These are phyloP conservation scores for Pteria penguin DNA, from an alignment of 2,888 invertebrate species.

Conservation along the genomic window DNA sequence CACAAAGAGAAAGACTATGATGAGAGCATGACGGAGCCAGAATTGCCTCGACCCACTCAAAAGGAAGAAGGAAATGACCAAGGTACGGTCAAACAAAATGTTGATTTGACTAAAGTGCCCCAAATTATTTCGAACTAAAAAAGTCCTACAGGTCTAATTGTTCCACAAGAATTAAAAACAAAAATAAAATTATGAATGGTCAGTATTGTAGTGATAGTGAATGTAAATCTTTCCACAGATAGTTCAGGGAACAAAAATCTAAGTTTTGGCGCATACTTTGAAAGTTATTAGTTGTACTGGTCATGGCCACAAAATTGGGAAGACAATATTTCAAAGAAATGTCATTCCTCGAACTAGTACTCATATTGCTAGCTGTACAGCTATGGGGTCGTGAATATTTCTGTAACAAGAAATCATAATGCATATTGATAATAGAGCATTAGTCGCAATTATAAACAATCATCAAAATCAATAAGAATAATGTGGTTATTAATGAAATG, in stretches of 20 bases:
- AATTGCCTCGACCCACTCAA: too few relatives aligned
- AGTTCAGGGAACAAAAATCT: background rate
- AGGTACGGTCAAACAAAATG: too few relatives aligned
- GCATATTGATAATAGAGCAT: conserved; percentile 5
- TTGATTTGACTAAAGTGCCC: too few relatives aligned
- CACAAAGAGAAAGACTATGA: too few relatives aligned
- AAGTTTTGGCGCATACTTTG: conserved; percentile 9
- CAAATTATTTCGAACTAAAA: too few relatives aligned
- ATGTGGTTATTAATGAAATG: background rate
- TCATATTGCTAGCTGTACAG: background rate
- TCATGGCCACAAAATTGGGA: background rate
- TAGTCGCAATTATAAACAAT: conserved; percentile 1
- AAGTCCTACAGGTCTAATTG: too few relatives aligned
- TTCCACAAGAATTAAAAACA: too few relatives aligned
- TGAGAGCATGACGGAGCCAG: too few relatives aligned
- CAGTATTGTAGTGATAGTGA: too few relatives aligned
- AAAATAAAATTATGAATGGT: too few relatives aligned
- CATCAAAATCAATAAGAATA: too few relatives aligned
- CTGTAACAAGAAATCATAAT: background rate
- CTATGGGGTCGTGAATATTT: background rate
- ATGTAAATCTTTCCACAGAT: conserved; percentile 1
- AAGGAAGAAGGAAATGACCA: too few relatives aligned
- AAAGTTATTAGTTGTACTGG: background rate
- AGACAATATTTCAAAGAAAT: background rate
- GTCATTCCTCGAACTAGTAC: conserved; percentile 9